phyloP scores from a whole-genome alignment of 2,797 vertebrate species.

The Schizopygopsis malacanthus region DNA sequence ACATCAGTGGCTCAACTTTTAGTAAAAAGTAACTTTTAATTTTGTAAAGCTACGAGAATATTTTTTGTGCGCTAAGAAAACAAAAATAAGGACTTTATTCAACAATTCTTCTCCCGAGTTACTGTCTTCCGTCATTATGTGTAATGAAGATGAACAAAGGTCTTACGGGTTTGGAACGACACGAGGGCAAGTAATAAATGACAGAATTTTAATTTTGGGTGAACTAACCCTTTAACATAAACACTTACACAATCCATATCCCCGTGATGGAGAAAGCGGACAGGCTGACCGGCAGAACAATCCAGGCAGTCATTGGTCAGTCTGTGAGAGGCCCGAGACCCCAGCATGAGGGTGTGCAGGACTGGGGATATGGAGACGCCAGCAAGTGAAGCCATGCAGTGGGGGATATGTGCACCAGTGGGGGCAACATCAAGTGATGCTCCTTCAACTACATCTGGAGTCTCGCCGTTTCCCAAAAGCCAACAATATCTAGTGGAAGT shows the following conservation, averaged over 20 bases:
- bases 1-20: no score
- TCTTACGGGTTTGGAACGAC: no score
- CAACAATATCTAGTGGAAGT: slow-evolving; percentile 11
- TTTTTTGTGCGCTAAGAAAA: no score
- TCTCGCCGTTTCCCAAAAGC: not conserved
- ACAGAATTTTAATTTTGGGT: no score
- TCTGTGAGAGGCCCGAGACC: slow-evolving; percentile 78
- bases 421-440: slow-evolving; percentile 9
- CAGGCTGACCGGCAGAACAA: slow-evolving; percentile 93
- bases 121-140: no score
- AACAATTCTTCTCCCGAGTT: no score
- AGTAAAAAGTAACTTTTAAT: no score
- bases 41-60: no score
- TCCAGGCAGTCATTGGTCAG: slow-evolving; percentile 96
- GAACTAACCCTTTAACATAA: not conserved
- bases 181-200: no score
- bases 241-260: slow-evolving; percentile 95
- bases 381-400: slow-evolving; percentile 61
- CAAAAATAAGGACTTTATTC: no score
- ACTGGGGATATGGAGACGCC: slow-evolving; percentile 42
- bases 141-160: no score
- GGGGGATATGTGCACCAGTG: slow-evolving; percentile 30
- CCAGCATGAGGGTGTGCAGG: slow-evolving; percentile 81
- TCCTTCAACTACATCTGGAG: slow-evolving; percentile 50
- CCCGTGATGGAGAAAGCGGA: slow-evolving; percentile 94